Evolutionary conservation across 2,888 invertebrate genomes (phyloP).

Genomic region (Drosophila infuscata): DNA sequence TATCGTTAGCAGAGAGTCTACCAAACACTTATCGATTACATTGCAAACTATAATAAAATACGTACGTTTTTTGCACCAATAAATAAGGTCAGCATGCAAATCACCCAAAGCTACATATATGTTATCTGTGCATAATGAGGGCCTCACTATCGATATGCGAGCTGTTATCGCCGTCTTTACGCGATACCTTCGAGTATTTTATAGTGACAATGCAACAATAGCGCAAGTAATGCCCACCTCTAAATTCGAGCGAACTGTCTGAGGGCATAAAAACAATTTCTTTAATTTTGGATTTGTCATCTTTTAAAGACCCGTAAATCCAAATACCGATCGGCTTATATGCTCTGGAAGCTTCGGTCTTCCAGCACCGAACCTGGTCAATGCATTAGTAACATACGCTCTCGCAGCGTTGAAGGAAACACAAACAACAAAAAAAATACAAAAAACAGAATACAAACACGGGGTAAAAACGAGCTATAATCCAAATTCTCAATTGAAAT

Average conservation of each 20-base stretch:
- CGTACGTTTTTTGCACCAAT: background rate
- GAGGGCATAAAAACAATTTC: slow-evolving; percentile 45
- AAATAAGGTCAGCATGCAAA: background rate
- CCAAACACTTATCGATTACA: background rate
- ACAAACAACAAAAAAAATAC: slow-evolving; percentile 12
- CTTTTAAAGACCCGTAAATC: slow-evolving; percentile 17
- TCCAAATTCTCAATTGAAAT: slow-evolving; percentile 66
- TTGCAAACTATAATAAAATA: background rate
- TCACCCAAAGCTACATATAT: background rate
- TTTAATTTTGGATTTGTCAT: slow-evolving; percentile 40
- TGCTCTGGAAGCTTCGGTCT: slow-evolving; percentile 42
- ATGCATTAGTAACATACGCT: slow-evolving; percentile 31
- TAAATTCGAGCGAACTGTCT: slow-evolving; percentile 45
- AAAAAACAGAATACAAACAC: slow-evolving; percentile 3
- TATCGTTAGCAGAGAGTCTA: background rate
- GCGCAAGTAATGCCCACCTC: slow-evolving; percentile 41
- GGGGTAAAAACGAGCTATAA: slow-evolving; percentile 21
- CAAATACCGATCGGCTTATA: slow-evolving; percentile 18
- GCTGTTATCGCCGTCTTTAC: background rate
- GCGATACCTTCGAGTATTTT: slow-evolving; percentile 2
- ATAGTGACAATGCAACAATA: slow-evolving; percentile 37
- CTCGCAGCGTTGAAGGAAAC: slow-evolving; percentile 31
- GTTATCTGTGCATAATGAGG: background rate
- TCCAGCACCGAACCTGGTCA: slow-evolving; percentile 41
- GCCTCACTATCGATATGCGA: background rate